Conservation (phyloP, 1,140 invertebrate species). For the Agrilus planipennis region DNA sequence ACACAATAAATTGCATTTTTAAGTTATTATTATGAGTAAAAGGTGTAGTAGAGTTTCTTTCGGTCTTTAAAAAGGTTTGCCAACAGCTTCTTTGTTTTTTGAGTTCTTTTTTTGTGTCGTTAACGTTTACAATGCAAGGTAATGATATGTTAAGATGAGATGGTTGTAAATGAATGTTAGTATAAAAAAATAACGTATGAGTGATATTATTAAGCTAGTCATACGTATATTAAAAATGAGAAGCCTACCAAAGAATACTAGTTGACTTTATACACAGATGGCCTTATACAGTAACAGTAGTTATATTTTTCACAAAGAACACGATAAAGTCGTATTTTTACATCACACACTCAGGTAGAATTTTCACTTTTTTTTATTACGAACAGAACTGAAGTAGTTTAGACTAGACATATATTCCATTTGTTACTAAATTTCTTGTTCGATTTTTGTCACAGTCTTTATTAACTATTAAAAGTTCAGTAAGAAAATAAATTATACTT, state of each 20-base stretch:
- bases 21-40: background rate
- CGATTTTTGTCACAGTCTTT: too few species aligned
- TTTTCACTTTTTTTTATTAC: constrained; percentile 17
- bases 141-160: background rate
- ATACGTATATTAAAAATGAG: constrained; percentile 25
- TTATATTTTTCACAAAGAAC: constrained; percentile 16
- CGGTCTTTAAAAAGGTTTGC: background rate
- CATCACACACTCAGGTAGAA: constrained; percentile 29
- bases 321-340: constrained; percentile 8
- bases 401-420: constrained; percentile 5
- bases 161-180: constrained; percentile 11
- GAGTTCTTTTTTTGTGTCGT: background rate
- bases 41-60: constrained; percentile 5
- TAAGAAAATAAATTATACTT: too few species aligned
- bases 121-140: background rate
- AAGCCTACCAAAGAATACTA: constrained; percentile 34
- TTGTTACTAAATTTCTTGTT: too few species aligned
- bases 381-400: constrained; percentile 8
- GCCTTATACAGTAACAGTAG: constrained; percentile 19
- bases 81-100: background rate
- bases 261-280: constrained; percentile 22
- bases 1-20: too few species aligned
- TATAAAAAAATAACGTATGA: constrained; percentile 10
- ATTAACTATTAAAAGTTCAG: too few species aligned
- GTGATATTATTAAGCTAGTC: constrained; percentile 33